These are phyloP conservation scores for Calcarius lapponicus DNA, from an alignment of 2,797 vertebrate genomes.

Conservation along the genomic window DNA sequence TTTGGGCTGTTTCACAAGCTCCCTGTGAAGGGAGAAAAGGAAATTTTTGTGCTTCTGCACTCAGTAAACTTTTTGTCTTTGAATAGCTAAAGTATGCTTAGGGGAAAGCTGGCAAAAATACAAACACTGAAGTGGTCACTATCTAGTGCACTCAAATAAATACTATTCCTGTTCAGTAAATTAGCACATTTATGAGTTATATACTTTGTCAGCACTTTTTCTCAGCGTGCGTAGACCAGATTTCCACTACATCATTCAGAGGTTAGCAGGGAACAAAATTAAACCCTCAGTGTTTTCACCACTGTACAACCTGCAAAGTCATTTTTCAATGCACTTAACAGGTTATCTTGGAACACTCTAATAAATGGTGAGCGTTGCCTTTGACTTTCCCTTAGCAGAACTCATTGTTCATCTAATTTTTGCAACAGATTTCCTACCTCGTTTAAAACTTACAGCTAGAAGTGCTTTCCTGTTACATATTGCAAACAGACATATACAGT, in stretches of 20 bases:
- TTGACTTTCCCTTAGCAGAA: slow-evolving; percentile 31
- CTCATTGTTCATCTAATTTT: slow-evolving; percentile 49
- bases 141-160: neutral
- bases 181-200: slow-evolving; percentile 41
- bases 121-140: neutral
- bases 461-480: slow-evolving; percentile 46
- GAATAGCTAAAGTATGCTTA: neutral
- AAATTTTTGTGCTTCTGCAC: neutral
- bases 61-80: neutral
- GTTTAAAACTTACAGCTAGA: slow-evolving; percentile 37
- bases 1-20: neutral
- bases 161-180: slow-evolving; percentile 22
- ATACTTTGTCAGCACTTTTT: slow-evolving; percentile 42
- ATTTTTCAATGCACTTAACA: slow-evolving; percentile 54
- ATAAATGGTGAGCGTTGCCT: slow-evolving; percentile 23
- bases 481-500: slow-evolving; percentile 51
- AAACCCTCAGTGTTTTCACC: slow-evolving; percentile 30
- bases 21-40: neutral
- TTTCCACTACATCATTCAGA: slow-evolving; percentile 56
- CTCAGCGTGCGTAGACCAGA: neutral
- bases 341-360: slow-evolving; percentile 36
- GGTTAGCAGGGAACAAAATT: slow-evolving; percentile 45
- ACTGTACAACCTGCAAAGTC: slow-evolving; percentile 10
- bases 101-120: neutral
- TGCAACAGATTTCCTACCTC: slow-evolving; percentile 27